Conservation (phyloP, 1,140 invertebrate genomes). For the Drosophila serrata region DNA sequence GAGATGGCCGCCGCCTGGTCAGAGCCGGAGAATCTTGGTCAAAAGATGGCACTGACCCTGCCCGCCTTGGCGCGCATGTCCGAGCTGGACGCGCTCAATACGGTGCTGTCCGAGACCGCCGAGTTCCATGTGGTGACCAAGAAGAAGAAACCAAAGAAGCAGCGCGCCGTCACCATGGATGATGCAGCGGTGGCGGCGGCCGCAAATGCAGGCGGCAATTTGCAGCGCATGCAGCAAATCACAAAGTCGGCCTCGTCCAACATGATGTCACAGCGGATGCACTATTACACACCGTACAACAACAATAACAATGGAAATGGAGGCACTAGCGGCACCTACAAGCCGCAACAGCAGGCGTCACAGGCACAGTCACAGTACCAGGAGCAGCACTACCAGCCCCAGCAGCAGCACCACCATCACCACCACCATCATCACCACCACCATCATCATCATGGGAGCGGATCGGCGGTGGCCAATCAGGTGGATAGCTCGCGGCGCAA, state of each 20-base stretch:
- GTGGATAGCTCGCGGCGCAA: conserved; percentile 86
- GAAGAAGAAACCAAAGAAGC: conserved; percentile 90
- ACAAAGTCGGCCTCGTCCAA: conserved; percentile 69
- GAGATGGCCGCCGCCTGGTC: conserved; percentile 34
- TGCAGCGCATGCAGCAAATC: conserved; percentile 73
- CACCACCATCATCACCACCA: conserved; percentile 51
- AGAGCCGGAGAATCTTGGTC: conserved; percentile 16
- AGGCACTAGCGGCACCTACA: not conserved
- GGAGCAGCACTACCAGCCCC: conserved; percentile 34
- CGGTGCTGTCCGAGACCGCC: conserved; percentile 84
- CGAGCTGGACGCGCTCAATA: conserved; percentile 69
- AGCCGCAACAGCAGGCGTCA: conserved; percentile 34
- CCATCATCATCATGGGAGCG: conserved; percentile 26
- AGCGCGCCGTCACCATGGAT: conserved; percentile 85
- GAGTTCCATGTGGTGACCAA: conserved; percentile 90
- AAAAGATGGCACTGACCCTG: conserved; percentile 32
- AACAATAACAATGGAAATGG: conserved; percentile 7
- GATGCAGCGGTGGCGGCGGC: conserved; percentile 70
- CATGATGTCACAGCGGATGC: conserved; percentile 66
- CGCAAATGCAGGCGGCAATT: conserved; percentile 59
- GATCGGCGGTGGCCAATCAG: conserved; percentile 35
- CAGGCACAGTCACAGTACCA: conserved; percentile 27
- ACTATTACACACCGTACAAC: conserved; percentile 49
- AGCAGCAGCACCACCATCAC: conserved; percentile 37
- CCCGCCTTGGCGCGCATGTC: conserved; percentile 63